These are phyloP conservation scores for Aegypius monachus DNA, from an alignment of 2,113 vertebrate genomes.

Conservation along the genomic window DNA sequence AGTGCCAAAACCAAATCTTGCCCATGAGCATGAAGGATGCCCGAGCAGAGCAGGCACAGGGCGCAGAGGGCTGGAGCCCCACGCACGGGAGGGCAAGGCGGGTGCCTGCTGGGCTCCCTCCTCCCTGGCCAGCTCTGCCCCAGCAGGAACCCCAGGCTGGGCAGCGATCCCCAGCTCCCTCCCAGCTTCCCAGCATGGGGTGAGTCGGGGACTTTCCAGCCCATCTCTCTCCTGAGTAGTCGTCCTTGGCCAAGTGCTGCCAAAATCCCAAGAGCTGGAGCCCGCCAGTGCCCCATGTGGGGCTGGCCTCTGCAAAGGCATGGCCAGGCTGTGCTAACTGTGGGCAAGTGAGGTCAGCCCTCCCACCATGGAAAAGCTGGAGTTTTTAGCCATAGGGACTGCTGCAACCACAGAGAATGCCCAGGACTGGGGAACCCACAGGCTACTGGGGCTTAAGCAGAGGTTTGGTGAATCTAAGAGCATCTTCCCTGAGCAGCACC, in stretches of 20 bases:
- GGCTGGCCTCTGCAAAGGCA: background rate
- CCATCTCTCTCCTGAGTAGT: background rate
- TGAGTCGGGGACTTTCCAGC: background rate
- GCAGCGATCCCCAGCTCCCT: background rate
- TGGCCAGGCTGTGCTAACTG: background rate
- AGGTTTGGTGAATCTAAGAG: background rate
- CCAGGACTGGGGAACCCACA: background rate
- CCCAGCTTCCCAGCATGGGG: background rate
- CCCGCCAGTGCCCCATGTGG: background rate
- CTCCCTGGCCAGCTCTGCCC: background rate
- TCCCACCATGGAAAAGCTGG: background rate
- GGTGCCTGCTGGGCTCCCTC: background rate
- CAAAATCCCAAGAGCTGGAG: background rate
- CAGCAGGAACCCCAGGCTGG: background rate
- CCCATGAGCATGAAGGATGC: background rate
- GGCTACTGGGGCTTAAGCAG: background rate
- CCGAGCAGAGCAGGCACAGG: fast-evolving
- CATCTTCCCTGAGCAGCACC: background rate
- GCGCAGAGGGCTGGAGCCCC: background rate
- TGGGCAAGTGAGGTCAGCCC: background rate
- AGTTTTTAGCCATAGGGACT: background rate
- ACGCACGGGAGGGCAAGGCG: background rate
- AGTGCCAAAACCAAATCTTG: background rate
- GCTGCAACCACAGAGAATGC: background rate
- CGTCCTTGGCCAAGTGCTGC: background rate